These are phyloP conservation scores for Lordiphosa collinella DNA, from an alignment of 1,140 invertebrate species.

Conservation along the genomic window DNA sequence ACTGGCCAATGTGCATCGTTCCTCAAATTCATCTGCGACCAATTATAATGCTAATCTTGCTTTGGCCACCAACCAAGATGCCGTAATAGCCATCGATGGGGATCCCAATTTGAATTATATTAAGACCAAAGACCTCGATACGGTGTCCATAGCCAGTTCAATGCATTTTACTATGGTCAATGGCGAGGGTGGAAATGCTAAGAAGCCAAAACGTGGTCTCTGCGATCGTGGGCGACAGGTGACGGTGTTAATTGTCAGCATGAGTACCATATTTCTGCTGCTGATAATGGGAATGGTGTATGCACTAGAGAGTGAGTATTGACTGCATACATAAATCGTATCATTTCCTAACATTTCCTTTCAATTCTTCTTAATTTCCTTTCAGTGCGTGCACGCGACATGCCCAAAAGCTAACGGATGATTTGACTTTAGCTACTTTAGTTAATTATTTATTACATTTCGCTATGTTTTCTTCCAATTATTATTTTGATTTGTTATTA, in stretches of 20 bases:
- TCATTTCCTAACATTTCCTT: neutral
- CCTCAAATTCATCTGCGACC: constrained; percentile 51
- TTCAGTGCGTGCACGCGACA: constrained; percentile 83
- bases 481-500: constrained; percentile 44
- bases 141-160: constrained; percentile 88
- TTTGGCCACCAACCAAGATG: constrained; percentile 54
- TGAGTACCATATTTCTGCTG: constrained; percentile 88
- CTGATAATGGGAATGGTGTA: constrained; percentile 88
- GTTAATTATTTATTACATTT: constrained; percentile 68
- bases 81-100: constrained; percentile 60
- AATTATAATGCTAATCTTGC: constrained; percentile 69
- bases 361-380: constrained; percentile 34
- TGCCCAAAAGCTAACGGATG: constrained; percentile 71
- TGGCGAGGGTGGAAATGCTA: constrained; percentile 84
- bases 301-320: constrained; percentile 85
- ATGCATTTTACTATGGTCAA: constrained; percentile 92
- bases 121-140: constrained; percentile 82
- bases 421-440: constrained; percentile 46
- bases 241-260: constrained; percentile 88
- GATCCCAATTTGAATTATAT: constrained; percentile 74
- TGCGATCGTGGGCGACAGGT: constrained; percentile 88
- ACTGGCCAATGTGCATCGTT: constrained; percentile 57
- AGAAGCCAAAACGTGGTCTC: constrained; percentile 77
- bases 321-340: too few relatives aligned
- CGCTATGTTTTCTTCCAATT: constrained; percentile 39